Conservation (phyloP, 2,797 vertebrate genomes). For the Glossophaga mutica region DNA sequence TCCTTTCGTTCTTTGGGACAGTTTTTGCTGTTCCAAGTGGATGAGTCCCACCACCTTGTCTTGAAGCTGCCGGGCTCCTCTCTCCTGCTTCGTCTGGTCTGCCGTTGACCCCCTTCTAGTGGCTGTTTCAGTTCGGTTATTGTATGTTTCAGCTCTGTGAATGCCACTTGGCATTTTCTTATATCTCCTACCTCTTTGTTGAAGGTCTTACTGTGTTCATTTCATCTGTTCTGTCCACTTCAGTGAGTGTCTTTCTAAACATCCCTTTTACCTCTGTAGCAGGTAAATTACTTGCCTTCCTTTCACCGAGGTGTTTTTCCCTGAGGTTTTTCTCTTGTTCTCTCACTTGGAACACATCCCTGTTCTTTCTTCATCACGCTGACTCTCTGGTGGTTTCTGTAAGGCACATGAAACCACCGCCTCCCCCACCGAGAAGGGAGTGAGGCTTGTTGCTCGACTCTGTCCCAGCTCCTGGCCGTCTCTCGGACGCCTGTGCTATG, state of each 20-base stretch:
- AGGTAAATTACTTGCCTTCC: too few species aligned
- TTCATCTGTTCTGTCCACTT: not conserved
- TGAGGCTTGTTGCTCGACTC: rapidly evolving
- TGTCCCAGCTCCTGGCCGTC: too few species aligned
- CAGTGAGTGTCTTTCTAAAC: not conserved
- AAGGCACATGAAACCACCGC: rapidly evolving
- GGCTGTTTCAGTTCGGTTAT: too few species aligned
- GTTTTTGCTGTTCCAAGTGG: not conserved
- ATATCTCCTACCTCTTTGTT: not conserved
- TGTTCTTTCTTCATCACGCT: rapidly evolving
- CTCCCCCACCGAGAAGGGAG: too few species aligned
- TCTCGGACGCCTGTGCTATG: not conserved
- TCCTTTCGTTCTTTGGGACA: too few species aligned
- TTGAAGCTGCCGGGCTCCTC: not conserved
- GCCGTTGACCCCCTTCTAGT: not conserved
- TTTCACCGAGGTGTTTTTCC: not conserved
- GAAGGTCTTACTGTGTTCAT: not conserved
- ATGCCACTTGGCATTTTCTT: not conserved
- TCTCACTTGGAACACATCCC: not conserved
- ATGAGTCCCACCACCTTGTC: not conserved
- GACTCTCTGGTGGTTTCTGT: not conserved
- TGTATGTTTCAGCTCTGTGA: not conserved
- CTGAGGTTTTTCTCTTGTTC: not conserved
- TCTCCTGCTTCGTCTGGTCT: not conserved
- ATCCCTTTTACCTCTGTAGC: not conserved